Conservation (phyloP, 1,140 invertebrate species). For the Aleiodes sp. region DNA sequence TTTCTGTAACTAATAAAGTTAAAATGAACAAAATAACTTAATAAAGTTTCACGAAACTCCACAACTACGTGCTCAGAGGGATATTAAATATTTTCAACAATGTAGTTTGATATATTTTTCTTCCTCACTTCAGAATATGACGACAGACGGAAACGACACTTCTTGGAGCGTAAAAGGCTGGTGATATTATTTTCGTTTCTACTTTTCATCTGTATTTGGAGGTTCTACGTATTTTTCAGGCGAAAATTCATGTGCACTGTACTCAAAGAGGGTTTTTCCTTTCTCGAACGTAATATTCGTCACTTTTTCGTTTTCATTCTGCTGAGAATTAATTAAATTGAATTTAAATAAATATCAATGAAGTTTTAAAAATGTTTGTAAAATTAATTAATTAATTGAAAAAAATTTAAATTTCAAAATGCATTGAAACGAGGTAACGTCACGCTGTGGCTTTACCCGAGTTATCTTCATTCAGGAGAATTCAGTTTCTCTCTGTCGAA, state of each 20-base stretch:
- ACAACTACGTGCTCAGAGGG: background rate
- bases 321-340: no score
- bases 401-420: no score
- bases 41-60: background rate
- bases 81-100: conserved; percentile 7
- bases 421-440: background rate
- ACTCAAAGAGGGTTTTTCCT: background rate
- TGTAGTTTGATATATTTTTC: background rate
- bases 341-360: no score
- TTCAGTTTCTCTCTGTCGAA: background rate
- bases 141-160: background rate
- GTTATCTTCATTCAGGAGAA: background rate
- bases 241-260: background rate
- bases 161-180: background rate
- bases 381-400: no score
- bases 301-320: background rate
- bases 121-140: background rate
- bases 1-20: background rate
- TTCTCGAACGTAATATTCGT: background rate
- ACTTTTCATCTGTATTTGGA: background rate
- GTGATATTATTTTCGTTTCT: background rate
- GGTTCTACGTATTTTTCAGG: background rate
- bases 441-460: background rate
- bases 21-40: background rate
- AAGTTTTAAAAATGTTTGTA: no score